A percentile compares a stretch with the other conserved stretches of the same genome.
Evolutionary conservation across 2,797 vertebrate species (phyloP).

Genomic region (Sebastes cheni): DNA sequence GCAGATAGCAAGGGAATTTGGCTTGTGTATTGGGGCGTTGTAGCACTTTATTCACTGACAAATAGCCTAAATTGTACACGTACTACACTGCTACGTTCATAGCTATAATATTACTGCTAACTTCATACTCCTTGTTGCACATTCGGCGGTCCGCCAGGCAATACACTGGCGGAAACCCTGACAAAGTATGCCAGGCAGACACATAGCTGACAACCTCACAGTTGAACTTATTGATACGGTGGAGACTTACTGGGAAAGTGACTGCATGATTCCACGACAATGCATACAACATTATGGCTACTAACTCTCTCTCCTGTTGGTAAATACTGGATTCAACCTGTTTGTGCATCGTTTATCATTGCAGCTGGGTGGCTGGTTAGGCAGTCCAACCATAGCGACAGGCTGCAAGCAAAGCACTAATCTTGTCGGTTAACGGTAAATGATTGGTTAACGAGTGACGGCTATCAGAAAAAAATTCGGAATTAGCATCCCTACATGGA

Average conservation of each 20-base stretch:
- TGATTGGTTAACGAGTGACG: not conserved
- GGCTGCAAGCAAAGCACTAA: not conserved
- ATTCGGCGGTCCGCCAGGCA: not conserved
- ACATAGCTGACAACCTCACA: not conserved
- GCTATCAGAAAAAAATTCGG: not conserved
- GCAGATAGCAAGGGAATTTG: not conserved
- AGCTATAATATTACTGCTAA: not conserved
- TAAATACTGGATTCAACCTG: not conserved
- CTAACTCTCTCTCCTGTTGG: not conserved
- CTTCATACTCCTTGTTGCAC: not conserved
- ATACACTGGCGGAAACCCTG: not conserved
- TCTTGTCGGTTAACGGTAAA: not conserved
- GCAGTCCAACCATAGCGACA: not conserved
- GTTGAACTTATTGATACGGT: not conserved
- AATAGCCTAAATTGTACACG: not conserved
- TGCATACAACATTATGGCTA: not conserved
- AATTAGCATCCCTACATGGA: not conserved
- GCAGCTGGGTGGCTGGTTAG: not conserved
- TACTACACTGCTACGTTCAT: not conserved
- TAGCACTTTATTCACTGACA: not conserved
- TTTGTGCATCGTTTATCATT: not conserved
- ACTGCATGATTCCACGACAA: not conserved
- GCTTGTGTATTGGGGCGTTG: not conserved
- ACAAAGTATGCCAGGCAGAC: not conserved
- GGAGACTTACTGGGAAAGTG: not conserved